phyloP scores from a whole-genome alignment of 2,113 vertebrate species.

The Trogon surrucura region DNA sequence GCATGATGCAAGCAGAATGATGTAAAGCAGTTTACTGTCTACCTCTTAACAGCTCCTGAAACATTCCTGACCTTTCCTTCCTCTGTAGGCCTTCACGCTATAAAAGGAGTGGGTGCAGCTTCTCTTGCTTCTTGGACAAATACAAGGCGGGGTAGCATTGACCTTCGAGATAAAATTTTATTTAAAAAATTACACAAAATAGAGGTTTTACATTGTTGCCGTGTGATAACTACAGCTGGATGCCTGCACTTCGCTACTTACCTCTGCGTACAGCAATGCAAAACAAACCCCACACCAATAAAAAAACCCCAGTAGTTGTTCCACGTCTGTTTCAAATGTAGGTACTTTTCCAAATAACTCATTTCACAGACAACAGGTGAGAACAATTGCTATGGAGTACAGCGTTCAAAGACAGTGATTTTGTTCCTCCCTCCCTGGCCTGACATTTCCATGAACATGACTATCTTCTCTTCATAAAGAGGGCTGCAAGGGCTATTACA shows the following conservation, averaged over 20 bases:
- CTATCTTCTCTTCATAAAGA: slow-evolving; percentile 22
- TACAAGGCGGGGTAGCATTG: neutral
- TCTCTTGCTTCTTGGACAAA: neutral
- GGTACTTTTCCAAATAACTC: neutral
- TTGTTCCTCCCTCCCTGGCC: slow-evolving; percentile 13
- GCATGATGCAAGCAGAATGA: neutral
- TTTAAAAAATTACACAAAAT: slow-evolving; percentile 76
- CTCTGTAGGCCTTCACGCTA: neutral
- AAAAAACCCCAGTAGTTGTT: slow-evolving; percentile 25
- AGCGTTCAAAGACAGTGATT: slow-evolving; percentile 38
- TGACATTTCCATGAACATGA: neutral
- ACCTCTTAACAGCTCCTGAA: neutral
- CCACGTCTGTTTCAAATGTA: neutral
- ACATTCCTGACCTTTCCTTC: neutral
- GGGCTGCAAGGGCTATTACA: slow-evolving; percentile 43
- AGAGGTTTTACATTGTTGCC: slow-evolving; percentile 67
- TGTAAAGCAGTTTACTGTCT: neutral
- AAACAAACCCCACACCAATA: neutral
- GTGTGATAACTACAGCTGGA: slow-evolving; percentile 41
- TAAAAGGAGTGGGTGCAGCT: neutral
- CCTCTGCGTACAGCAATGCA: slow-evolving; percentile 46
- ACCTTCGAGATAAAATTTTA: slow-evolving; percentile 70
- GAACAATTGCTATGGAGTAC: slow-evolving; percentile 9
- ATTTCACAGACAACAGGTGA: slow-evolving; percentile 33
- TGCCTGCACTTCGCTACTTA: slow-evolving; percentile 37